Conservation (phyloP, 1,140 invertebrate genomes). For the Drosophila seguyi region DNA sequence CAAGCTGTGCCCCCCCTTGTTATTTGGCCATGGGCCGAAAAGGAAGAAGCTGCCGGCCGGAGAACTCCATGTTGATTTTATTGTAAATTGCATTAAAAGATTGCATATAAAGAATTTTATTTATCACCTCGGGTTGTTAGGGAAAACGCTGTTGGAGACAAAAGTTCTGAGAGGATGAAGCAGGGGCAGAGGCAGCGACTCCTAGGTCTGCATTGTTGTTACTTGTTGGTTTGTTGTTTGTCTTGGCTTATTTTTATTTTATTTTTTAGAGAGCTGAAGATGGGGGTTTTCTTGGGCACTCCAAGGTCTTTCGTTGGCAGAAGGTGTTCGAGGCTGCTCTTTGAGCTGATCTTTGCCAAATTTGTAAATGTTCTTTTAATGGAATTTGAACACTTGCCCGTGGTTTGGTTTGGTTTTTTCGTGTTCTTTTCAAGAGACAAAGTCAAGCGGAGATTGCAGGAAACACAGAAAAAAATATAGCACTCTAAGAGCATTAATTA, state of each 20-base stretch:
- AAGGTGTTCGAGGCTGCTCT: constrained; percentile 56
- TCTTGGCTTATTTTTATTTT: constrained; percentile 55
- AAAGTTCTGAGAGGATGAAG: constrained; percentile 40
- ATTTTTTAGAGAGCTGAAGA: constrained; percentile 16
- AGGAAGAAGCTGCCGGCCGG: constrained; percentile 45
- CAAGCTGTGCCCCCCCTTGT: constrained; percentile 84
- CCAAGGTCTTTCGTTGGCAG: constrained; percentile 71
- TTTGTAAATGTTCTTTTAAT: constrained; percentile 83
- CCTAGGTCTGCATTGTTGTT: constrained; percentile 55
- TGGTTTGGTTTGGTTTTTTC: constrained; percentile 22
- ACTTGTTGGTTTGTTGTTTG: constrained; percentile 66
- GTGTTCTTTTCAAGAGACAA: constrained; percentile 53
- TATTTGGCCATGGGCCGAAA: constrained; percentile 74
- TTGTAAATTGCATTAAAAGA: constrained; percentile 84
- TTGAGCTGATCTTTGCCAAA: constrained; percentile 73
- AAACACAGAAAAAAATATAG: constrained; percentile 24
- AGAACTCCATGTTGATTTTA: constrained; percentile 83
- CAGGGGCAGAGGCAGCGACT: background rate
- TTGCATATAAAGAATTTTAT: constrained; percentile 85
- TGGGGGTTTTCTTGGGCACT: constrained; percentile 58
- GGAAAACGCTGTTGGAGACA: constrained; percentile 85
- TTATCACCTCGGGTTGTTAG: constrained; percentile 84
- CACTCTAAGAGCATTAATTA: background rate
- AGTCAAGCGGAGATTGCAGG: constrained; percentile 28
- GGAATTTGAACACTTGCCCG: constrained; percentile 81